Conservation (phyloP, 1,140 invertebrate species). For the Ceratina japonica region DNA sequence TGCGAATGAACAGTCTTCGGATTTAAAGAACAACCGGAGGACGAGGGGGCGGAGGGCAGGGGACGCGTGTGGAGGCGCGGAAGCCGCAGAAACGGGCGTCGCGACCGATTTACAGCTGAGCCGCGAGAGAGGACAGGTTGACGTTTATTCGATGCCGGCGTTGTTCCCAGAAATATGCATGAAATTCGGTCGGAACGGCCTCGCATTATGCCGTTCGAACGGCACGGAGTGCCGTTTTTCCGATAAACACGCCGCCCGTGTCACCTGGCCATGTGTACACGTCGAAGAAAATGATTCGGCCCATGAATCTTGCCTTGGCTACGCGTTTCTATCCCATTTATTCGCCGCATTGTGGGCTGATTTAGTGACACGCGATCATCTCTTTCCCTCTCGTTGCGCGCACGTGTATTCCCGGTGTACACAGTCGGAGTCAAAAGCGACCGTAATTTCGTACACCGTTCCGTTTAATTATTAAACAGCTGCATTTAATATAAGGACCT, state of each 20-base stretch:
- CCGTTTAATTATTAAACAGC: no score
- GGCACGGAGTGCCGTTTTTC: neutral
- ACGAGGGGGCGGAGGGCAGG: neutral
- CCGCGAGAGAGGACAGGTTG: conserved; percentile 35
- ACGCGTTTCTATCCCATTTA: conserved; percentile 60
- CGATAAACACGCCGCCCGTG: conserved; percentile 42
- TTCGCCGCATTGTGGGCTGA: conserved; percentile 44
- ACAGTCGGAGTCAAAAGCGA: no score
- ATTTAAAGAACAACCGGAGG: neutral
- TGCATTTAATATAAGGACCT: no score
- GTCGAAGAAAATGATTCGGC: conserved; percentile 59
- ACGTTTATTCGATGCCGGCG: conserved; percentile 44
- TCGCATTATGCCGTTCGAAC: conserved; percentile 27
- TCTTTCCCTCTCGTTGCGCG: conserved; percentile 24
- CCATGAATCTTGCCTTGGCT: conserved; percentile 52
- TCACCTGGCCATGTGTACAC: conserved; percentile 22
- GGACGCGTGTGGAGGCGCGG: neutral
- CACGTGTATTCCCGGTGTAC: conserved; percentile 9
- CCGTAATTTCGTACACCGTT: no score
- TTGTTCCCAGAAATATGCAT: conserved; percentile 43
- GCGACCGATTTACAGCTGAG: conserved; percentile 12
- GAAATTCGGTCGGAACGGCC: conserved; percentile 33
- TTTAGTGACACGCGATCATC: conserved; percentile 41
- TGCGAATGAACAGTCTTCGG: no score
- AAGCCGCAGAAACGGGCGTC: neutral